Percentiles rank a stretch among this genome's conserved stretches.
Conservation (phyloP, 2,797 vertebrate genomes). For the Chaunax sp. region DNA sequence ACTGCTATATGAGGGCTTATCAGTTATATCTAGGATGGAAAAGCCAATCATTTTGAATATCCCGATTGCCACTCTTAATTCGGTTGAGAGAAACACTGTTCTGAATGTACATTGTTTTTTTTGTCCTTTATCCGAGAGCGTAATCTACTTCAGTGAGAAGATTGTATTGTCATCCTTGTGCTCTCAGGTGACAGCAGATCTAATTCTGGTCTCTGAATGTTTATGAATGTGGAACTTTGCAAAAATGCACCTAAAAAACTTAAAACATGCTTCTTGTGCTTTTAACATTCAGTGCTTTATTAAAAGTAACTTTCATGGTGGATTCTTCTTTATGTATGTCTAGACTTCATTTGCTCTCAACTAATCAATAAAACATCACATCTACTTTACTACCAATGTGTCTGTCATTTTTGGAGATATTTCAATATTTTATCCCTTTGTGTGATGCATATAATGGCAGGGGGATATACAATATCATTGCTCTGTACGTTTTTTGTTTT, state of each 20-base stretch:
- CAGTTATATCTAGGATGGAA: constrained; percentile 30
- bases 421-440: too few species aligned
- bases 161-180: constrained; percentile 73
- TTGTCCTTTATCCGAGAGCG: constrained; percentile 72
- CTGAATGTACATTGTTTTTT: constrained; percentile 75
- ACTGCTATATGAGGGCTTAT: constrained; percentile 41
- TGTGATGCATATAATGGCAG: too few species aligned
- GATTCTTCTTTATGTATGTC: constrained; percentile 77
- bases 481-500: too few species aligned
- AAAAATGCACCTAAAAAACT: constrained; percentile 77
- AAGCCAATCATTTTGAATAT: constrained; percentile 40
- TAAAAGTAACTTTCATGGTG: constrained; percentile 52
- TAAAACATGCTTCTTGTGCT: constrained; percentile 78
- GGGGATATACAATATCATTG: too few species aligned
- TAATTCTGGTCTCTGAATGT: constrained; percentile 75
- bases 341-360: constrained; percentile 73
- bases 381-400: constrained; percentile 46
- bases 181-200: constrained; percentile 70
- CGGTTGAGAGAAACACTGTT: constrained; percentile 52
- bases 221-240: constrained; percentile 79
- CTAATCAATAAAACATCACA: constrained; percentile 80
- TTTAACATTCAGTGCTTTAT: constrained; percentile 79
- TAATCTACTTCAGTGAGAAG: constrained; percentile 69
- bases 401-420: neutral
- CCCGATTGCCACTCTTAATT: constrained; percentile 46